Evolutionary conservation across 2,113 vertebrate species (phyloP).

Genomic region (Calidris pugnax): DNA sequence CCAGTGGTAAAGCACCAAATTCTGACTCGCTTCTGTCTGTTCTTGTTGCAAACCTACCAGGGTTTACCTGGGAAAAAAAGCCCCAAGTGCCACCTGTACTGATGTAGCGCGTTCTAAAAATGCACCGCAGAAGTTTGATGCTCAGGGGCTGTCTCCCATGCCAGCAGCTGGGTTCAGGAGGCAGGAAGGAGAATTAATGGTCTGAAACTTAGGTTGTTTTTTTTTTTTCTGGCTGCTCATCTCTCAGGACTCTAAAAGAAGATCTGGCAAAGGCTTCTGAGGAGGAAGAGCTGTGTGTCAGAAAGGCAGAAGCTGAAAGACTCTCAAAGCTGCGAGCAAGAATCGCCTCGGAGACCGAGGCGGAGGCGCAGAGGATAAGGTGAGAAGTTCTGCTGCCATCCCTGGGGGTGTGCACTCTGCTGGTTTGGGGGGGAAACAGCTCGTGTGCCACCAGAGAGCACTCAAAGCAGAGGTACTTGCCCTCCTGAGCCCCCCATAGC

Average conservation of each 20-base stretch:
- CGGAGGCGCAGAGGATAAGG: constrained; percentile 77
- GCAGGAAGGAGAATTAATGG: neutral
- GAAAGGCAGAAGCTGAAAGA: constrained; percentile 56
- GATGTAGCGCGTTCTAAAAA: neutral
- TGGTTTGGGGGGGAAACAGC: neutral
- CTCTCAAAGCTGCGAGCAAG: constrained; percentile 72
- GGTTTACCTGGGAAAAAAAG: neutral
- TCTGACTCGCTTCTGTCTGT: no score
- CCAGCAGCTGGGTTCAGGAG: neutral
- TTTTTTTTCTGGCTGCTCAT: neutral
- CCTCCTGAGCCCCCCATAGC: neutral
- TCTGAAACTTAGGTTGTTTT: neutral
- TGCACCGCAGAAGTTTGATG: neutral
- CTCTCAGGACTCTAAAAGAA: constrained; percentile 74
- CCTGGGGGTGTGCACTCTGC: accelerated
- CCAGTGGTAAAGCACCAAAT: no score
- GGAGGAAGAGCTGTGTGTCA: constrained; percentile 75
- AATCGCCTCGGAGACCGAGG: constrained; percentile 44
- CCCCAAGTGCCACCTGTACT: neutral
- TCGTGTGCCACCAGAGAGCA: neutral
- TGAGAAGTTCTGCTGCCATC: constrained; percentile 11
- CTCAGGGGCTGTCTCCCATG: neutral
- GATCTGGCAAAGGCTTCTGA: constrained; percentile 54
- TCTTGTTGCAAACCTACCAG: no score
- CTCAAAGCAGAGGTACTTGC: neutral